Percentiles rank a stretch among this genome's conserved stretches.
phyloP scores from a whole-genome alignment of 2,113 vertebrate species.

The Cyrtonyx montezumae region DNA sequence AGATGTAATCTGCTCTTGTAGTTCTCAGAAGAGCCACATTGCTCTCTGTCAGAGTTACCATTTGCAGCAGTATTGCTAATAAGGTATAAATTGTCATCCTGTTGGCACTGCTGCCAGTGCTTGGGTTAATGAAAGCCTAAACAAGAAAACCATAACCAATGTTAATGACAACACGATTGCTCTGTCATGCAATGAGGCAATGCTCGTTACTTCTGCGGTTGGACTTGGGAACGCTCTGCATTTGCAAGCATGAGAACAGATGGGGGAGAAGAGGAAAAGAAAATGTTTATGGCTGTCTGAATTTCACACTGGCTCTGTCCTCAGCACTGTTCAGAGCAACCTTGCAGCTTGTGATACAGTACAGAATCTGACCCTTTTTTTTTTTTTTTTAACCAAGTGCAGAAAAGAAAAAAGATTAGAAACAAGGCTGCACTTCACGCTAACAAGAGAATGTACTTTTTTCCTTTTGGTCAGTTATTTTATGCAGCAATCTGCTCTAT shows the following conservation, averaged over 20 bases:
- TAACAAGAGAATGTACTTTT: background rate
- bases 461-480: background rate
- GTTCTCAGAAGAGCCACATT: background rate
- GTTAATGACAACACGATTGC: accelerated
- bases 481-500: background rate
- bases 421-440: background rate
- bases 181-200: background rate
- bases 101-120: background rate
- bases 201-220: background rate
- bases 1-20: background rate
- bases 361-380: background rate
- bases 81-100: background rate
- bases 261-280: background rate
- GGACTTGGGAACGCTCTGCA: background rate
- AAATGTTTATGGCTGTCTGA: background rate
- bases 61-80: background rate
- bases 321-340: background rate
- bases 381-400: background rate
- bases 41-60: background rate
- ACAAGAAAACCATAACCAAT: background rate
- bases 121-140: background rate
- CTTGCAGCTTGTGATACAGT: background rate
- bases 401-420: background rate
- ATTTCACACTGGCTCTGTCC: background rate
- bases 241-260: background rate